Conservation (phyloP, 2,113 vertebrate species). For the Cisticola juncidis region DNA sequence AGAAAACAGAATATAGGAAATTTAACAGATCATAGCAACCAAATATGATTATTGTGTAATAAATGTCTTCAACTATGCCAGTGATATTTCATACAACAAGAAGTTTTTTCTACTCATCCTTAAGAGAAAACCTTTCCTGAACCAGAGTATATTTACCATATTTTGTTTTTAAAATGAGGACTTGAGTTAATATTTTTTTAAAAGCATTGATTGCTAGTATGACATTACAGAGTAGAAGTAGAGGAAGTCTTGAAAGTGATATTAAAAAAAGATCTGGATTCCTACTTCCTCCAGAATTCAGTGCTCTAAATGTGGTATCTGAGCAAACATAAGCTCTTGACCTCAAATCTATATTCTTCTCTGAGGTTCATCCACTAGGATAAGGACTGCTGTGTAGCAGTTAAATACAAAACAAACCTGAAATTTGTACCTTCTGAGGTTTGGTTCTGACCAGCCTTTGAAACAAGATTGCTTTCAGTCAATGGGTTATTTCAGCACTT, state of each 20-base stretch:
- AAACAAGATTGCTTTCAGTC: slow-evolving; percentile 59
- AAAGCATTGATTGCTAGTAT: slow-evolving; percentile 29
- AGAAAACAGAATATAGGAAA: slow-evolving; percentile 13
- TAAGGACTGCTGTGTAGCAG: neutral
- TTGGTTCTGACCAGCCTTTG: slow-evolving; percentile 40
- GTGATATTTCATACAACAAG: neutral
- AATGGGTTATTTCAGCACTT: slow-evolving; percentile 65
- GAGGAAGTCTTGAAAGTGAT: slow-evolving; percentile 35
- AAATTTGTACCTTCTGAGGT: slow-evolving; percentile 55
- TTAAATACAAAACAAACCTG: slow-evolving; percentile 28
- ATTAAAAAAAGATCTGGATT: slow-evolving; percentile 32
- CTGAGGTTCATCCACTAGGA: neutral
- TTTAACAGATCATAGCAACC: slow-evolving; percentile 16
- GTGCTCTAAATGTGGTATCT: slow-evolving; percentile 39
- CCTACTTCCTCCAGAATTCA: slow-evolving; percentile 41
- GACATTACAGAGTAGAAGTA: neutral
- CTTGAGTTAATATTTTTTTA: slow-evolving; percentile 42
- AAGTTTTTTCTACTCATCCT: neutral
- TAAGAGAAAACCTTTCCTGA: slow-evolving; percentile 35
- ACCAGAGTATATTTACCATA: neutral
- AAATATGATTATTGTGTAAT: neutral
- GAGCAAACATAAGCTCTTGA: slow-evolving; percentile 15
- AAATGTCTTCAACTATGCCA: neutral
- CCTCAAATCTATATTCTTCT: slow-evolving; percentile 46
- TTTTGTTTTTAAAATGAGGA: slow-evolving; percentile 7